phyloP scores from a whole-genome alignment of 1,140 invertebrate genomes.

The Sinonovacula constricta region DNA sequence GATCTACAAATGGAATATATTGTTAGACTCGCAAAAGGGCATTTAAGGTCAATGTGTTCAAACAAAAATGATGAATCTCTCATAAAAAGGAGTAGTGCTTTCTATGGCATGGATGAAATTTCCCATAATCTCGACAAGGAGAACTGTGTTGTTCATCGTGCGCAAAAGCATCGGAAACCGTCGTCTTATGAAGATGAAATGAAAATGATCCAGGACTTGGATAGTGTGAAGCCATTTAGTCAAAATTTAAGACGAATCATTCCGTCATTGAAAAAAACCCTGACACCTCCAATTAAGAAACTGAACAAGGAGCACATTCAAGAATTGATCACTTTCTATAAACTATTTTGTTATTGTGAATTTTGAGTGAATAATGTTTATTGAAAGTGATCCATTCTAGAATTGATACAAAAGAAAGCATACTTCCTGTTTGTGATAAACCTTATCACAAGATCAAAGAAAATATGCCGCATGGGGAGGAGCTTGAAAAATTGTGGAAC shows the following conservation, averaged over 20 bases:
- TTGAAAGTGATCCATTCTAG: too few relatives aligned
- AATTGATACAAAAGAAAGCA: too few relatives aligned
- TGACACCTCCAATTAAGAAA: background rate
- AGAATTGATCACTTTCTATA: background rate
- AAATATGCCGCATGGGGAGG: too few relatives aligned
- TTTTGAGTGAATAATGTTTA: background rate
- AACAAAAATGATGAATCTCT: background rate
- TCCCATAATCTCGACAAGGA: background rate
- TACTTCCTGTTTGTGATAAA: too few relatives aligned
- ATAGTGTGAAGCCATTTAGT: background rate
- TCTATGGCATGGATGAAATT: conserved; percentile 3
- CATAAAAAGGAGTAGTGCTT: background rate
- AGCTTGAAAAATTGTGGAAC: too few relatives aligned
- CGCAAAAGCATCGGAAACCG: background rate
- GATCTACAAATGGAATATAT: conserved; percentile 6
- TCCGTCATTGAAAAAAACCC: background rate
- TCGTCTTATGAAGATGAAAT: conserved; percentile 3
- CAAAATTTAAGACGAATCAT: background rate
- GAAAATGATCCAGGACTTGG: background rate
- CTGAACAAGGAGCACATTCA: background rate
- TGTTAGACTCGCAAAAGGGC: background rate
- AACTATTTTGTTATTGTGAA: background rate
- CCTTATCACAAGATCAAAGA: too few relatives aligned
- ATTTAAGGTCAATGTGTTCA: conserved; percentile 8
- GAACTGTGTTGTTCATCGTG: background rate